These are phyloP conservation scores for Allygus modestus DNA, from an alignment of 2,888 invertebrate genomes.

Conservation along the genomic window DNA sequence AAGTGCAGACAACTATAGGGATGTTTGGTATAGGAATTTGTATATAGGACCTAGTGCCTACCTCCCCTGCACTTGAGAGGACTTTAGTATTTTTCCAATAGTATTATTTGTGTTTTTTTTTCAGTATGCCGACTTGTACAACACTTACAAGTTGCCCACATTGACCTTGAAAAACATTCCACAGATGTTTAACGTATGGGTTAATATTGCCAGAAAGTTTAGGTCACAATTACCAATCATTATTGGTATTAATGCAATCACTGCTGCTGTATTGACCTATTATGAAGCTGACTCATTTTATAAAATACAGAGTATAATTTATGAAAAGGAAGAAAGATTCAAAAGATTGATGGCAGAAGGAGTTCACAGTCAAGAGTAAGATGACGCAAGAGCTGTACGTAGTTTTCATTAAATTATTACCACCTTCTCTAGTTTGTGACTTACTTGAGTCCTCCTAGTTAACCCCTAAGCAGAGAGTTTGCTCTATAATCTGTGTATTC, in stretches of 20 bases:
- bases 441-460: too few relatives aligned
- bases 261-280: conserved; percentile 80
- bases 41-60: too few relatives aligned
- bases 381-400: neutral
- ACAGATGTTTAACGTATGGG: conserved; percentile 77
- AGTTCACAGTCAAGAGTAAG: neutral
- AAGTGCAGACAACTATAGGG: too few relatives aligned
- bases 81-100: too few relatives aligned
- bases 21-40: too few relatives aligned
- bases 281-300: conserved; percentile 77
- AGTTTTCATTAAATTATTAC: neutral
- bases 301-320: conserved; percentile 61
- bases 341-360: neutral
- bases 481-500: too few relatives aligned
- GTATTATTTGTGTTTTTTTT: conserved; percentile 70
- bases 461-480: too few relatives aligned
- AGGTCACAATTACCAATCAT: conserved; percentile 76
- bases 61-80: too few relatives aligned
- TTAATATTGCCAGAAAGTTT: conserved; percentile 78
- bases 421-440: neutral
- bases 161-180: conserved; percentile 77
- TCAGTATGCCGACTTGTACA: conserved; percentile 80
- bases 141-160: conserved; percentile 81
- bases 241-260: conserved; percentile 76
- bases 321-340: conserved; percentile 40